These are phyloP conservation scores for Heteromurus nitidus DNA, from an alignment of 2,888 invertebrate genomes.

Conservation along the genomic window DNA sequence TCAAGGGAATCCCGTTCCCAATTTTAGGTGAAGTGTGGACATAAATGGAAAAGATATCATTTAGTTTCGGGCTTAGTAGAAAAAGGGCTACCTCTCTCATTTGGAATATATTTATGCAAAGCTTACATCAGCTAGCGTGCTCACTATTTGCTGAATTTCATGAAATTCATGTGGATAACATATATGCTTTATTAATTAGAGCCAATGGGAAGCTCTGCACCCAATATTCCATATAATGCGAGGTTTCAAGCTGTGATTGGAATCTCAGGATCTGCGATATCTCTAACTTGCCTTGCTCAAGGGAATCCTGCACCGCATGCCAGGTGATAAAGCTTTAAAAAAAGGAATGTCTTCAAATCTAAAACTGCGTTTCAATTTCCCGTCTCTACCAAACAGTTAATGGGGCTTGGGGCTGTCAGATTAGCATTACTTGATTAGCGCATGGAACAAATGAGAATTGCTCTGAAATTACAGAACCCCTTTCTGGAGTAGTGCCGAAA, in stretches of 20 bases:
- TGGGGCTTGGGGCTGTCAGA: background rate
- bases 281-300: slow-evolving; percentile 61
- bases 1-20: slow-evolving; percentile 65
- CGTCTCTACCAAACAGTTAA: too few relatives aligned
- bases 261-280: slow-evolving; percentile 48
- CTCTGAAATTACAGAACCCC: slow-evolving; percentile 67
- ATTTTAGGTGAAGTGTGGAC: slow-evolving; percentile 47
- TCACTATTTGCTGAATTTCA: too few relatives aligned
- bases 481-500: slow-evolving; percentile 70
- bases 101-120: background rate
- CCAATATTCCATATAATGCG: slow-evolving; percentile 68
- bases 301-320: slow-evolving; percentile 55
- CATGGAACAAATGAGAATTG: too few relatives aligned
- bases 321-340: too few relatives aligned
- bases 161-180: too few relatives aligned
- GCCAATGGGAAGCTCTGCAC: slow-evolving; percentile 69
- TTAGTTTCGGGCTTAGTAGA: background rate
- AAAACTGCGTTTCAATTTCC: slow-evolving; percentile 6
- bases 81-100: slow-evolving; percentile 42
- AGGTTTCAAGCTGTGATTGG: slow-evolving; percentile 67
- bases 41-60: background rate
- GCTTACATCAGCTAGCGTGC: too few relatives aligned
- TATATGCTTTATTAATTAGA: too few relatives aligned
- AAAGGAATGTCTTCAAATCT: background rate
- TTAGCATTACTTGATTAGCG: too few relatives aligned